Evolutionary conservation across 2,888 invertebrate genomes (phyloP).

Genomic region (Agonopterix subpropinquella): DNA sequence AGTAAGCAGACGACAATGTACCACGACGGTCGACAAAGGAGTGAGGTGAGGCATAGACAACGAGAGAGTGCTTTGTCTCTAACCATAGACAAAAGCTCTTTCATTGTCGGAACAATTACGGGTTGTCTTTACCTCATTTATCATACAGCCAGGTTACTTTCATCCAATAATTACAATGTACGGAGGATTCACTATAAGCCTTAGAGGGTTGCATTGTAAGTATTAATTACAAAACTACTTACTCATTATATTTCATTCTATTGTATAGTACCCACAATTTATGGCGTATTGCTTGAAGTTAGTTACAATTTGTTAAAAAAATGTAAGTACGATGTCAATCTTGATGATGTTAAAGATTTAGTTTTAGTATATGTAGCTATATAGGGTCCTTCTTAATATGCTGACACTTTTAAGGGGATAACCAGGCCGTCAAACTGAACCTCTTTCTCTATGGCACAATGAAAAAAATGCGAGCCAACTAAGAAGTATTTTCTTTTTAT

Average conservation of each 20-base stretch:
- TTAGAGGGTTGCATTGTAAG: slow-evolving; percentile 36
- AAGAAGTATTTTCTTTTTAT: too few species aligned
- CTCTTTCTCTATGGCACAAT: too few species aligned
- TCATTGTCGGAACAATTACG: slow-evolving; percentile 63
- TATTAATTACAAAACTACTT: slow-evolving; percentile 51
- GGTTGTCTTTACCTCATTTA: slow-evolving; percentile 68
- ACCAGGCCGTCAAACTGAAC: too few species aligned
- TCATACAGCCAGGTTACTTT: slow-evolving; percentile 71
- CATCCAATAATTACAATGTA: slow-evolving; percentile 71
- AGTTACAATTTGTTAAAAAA: too few species aligned
- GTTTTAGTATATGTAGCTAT: too few species aligned
- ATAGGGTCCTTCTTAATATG: too few species aligned
- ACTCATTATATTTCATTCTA: slow-evolving; percentile 34
- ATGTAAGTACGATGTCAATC: too few species aligned
- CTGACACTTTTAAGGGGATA: too few species aligned
- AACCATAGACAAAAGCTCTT: slow-evolving; percentile 69
- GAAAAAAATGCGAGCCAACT: too few species aligned
- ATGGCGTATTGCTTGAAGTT: too few species aligned
- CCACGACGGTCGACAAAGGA: slow-evolving; percentile 58
- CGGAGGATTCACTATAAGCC: slow-evolving; percentile 32
- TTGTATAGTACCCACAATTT: slow-evolving; percentile 15
- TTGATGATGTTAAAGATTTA: too few species aligned
- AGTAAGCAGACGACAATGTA: slow-evolving; percentile 42
- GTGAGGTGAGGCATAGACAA: slow-evolving; percentile 61
- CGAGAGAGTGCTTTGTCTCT: slow-evolving; percentile 60